A percentile compares a stretch with the other conserved stretches of the same genome.
phyloP scores from a whole-genome alignment of 2,888 invertebrate genomes.

The Cyaniris semiargus region DNA sequence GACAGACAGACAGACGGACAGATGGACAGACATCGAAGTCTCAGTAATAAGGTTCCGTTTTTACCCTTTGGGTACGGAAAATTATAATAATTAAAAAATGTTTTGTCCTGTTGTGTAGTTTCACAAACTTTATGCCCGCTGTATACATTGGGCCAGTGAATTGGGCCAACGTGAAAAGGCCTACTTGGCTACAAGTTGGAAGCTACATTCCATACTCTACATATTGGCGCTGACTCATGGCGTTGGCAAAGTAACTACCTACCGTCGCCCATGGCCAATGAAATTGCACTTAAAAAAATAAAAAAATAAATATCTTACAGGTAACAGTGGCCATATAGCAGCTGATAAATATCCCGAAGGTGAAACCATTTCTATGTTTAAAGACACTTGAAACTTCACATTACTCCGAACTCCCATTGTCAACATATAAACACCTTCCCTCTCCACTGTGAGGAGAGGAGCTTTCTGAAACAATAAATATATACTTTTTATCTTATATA shows the following conservation, averaged over 20 bases:
- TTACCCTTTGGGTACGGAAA: no score
- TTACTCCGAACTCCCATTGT: constrained; percentile 57
- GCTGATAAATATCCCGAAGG: constrained; percentile 92
- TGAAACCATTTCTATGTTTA: constrained; percentile 87
- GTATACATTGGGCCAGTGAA: no score
- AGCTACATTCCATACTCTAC: no score
- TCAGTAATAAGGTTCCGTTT: no score
- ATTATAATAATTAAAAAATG: no score
- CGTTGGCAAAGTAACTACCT: background rate
- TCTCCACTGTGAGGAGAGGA: constrained; percentile 78
- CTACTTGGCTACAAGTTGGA: no score
- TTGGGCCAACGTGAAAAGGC: no score
- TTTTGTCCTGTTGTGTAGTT: no score
- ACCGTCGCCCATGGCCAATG: background rate
- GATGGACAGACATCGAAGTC: no score
- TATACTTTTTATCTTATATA: background rate
- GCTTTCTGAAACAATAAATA: constrained; percentile 50
- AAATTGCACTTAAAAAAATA: background rate
- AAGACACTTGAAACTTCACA: constrained; percentile 77
- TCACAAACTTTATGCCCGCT: no score
- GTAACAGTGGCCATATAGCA: constrained; percentile 92
- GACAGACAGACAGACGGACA: no score
- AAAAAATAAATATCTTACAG: constrained; percentile 77
- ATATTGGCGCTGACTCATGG: no score
- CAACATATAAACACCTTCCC: constrained; percentile 87